These are phyloP conservation scores for Macquaria australasica DNA, from an alignment of 2,113 vertebrate genomes.

Conservation along the genomic window DNA sequence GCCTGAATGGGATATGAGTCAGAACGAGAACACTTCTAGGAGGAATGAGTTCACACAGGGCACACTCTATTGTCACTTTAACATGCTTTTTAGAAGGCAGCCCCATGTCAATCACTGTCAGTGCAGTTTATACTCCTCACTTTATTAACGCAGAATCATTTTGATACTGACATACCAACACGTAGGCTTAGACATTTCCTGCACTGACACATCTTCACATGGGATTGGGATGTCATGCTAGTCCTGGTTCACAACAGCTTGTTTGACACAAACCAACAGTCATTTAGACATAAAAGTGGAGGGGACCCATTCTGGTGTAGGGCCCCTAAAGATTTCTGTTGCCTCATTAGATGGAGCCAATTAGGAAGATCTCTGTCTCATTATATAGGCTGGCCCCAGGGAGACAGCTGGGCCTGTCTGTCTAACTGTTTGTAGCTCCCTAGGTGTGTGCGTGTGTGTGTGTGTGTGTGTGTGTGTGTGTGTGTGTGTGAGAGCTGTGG, in stretches of 20 bases:
- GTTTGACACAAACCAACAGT: conserved; percentile 52
- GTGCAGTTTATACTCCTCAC: background rate
- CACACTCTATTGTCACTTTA: conserved; percentile 16
- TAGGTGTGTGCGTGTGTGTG: conserved; percentile 40
- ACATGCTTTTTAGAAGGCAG: conserved; percentile 8
- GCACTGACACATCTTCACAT: conserved; percentile 28
- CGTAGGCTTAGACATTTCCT: background rate
- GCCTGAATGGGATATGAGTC: conserved; percentile 41
- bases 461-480: conserved; percentile 13
- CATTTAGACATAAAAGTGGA: conserved; percentile 37
- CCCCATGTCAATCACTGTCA: conserved; percentile 33
- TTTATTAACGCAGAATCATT: background rate
- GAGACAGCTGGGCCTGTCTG: conserved; percentile 82
- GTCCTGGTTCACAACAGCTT: conserved; percentile 36
- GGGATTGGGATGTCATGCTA: conserved; percentile 38
- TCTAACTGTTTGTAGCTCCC: conserved; percentile 63
- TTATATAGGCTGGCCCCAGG: conserved; percentile 84
- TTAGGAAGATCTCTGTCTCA: conserved; percentile 88
- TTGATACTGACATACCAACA: background rate
- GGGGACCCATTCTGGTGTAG: conserved; percentile 63
- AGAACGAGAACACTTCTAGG: conserved; percentile 22
- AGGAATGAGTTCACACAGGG: conserved; percentile 7
- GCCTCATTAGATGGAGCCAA: conserved; percentile 89
- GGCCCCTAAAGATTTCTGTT: conserved; percentile 85
- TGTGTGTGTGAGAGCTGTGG: conserved; percentile 4